These are phyloP conservation scores for Drosophila neotestacea DNA, from an alignment of 2,888 invertebrate species.

Conservation along the genomic window DNA sequence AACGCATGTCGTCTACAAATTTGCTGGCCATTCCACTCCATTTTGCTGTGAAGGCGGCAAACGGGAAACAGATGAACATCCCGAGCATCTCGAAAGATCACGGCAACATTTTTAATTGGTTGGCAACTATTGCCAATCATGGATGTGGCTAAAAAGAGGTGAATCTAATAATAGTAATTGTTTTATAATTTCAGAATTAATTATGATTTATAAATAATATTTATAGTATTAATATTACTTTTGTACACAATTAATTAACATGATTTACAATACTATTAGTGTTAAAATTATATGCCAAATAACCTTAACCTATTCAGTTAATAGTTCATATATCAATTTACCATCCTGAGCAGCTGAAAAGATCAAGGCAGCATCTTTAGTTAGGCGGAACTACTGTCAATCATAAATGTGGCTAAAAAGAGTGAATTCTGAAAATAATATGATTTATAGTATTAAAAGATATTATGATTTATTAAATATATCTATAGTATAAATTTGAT, in stretches of 20 bases:
- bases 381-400: no score
- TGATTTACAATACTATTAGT: no score
- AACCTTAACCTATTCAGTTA: no score
- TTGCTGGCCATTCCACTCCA: constrained; percentile 44
- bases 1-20: constrained; percentile 76
- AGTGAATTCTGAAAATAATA: background rate
- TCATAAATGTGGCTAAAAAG: background rate
- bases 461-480: constrained; percentile 1
- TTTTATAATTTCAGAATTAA: background rate
- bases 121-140: constrained; percentile 1
- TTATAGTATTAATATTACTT: background rate
- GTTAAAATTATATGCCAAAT: no score
- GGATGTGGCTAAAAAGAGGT: background rate
- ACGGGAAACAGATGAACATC: constrained; percentile 29
- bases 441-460: no score
- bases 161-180: background rate
- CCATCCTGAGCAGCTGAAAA: no score
- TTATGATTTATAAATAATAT: background rate
- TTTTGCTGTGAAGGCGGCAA: constrained; percentile 34
- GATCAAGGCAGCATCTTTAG: no score
- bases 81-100: background rate
- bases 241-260: no score
- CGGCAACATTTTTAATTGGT: background rate
- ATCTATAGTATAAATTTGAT: background rate
- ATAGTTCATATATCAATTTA: no score